Conservation (phyloP, 2,797 vertebrate species). For the Mormyrus proboscirostris region DNA sequence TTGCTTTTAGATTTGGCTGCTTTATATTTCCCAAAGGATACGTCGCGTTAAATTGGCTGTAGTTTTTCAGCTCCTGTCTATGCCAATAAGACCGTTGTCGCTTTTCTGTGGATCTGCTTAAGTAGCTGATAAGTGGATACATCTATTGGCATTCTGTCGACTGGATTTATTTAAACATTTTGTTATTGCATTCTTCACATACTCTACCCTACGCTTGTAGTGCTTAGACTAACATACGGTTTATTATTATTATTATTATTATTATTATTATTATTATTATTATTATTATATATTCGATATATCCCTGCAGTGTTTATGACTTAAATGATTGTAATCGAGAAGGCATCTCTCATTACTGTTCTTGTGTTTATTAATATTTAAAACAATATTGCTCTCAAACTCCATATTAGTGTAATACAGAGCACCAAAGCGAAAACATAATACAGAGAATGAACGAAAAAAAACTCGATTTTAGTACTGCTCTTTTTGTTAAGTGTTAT, state of each 20-base stretch:
- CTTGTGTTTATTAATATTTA: background rate
- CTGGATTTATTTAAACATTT: background rate
- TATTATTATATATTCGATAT: background rate
- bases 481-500: background rate
- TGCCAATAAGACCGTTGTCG: background rate
- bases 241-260: background rate
- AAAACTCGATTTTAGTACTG: background rate
- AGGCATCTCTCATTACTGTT: background rate
- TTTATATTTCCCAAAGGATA: background rate
- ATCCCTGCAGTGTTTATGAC: background rate
- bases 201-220: background rate
- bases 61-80: background rate
- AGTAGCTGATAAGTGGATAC: background rate
- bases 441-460: background rate
- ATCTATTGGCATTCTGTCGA: background rate
- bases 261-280: background rate
- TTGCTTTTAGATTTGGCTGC: background rate
- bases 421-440: background rate
- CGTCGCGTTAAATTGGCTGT: background rate
- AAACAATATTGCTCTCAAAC: background rate
- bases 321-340: background rate
- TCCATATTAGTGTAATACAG: background rate
- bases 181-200: background rate
- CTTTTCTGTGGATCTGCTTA: background rate
- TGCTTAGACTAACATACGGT: background rate